These are phyloP conservation scores for Sebastes diaconus DNA, from an alignment of 2,797 vertebrate genomes.

Conservation along the genomic window DNA sequence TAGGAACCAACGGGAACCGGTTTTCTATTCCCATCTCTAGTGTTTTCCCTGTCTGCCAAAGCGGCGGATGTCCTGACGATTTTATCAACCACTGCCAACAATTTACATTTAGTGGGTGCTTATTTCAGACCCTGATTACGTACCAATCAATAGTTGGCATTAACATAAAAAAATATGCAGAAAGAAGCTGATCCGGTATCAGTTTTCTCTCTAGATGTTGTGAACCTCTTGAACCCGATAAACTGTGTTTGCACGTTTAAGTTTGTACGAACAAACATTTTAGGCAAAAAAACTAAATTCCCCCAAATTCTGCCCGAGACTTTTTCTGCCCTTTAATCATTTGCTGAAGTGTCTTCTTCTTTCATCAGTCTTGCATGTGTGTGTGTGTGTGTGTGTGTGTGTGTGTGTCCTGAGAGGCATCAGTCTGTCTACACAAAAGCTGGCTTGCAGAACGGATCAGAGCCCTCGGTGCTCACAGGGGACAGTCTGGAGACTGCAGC, in stretches of 20 bases:
- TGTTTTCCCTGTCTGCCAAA: too few relatives aligned
- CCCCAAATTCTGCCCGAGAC: constrained; percentile 8
- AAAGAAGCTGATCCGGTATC: too few relatives aligned
- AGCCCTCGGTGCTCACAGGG: constrained; percentile 36
- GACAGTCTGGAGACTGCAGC: constrained; percentile 34
- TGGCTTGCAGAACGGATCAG: constrained; percentile 55
- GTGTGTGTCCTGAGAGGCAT: constrained; percentile 31
- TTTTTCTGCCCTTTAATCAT: constrained; percentile 47
- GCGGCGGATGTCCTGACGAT: too few relatives aligned
- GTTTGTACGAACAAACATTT: background rate
- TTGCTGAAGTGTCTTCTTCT: constrained; percentile 62
- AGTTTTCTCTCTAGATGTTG: too few relatives aligned
- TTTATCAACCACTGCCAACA: too few relatives aligned
- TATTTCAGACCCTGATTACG: too few relatives aligned
- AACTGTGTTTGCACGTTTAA: background rate
- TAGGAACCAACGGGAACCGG: too few relatives aligned
- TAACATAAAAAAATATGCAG: too few relatives aligned
- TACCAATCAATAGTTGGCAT: too few relatives aligned
- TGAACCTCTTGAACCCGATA: too few relatives aligned
- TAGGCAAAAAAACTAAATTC: background rate
- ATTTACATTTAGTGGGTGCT: too few relatives aligned
- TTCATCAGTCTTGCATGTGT: constrained; percentile 73
- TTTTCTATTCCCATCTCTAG: too few relatives aligned
- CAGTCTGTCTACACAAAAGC: constrained; percentile 33
- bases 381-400: background rate